Conservation (phyloP, 37 sponge, comb jelly and placozoan genomes). For the Dysidea cf. avara region DNA sequence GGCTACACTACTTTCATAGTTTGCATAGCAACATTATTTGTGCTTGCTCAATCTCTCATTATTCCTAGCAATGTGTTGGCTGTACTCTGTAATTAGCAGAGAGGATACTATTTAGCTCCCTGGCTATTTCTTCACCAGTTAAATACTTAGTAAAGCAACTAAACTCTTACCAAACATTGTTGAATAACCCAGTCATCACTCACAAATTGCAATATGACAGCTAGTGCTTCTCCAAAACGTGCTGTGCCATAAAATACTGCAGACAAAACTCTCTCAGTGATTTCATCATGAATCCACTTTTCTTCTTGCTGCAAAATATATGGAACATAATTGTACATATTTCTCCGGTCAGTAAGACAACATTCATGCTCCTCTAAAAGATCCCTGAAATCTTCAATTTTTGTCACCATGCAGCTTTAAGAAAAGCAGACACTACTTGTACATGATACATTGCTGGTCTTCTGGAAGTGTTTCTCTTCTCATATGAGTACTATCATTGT, state of each 20-base stretch:
- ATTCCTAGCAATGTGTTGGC: too few relatives aligned
- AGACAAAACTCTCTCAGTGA: slow-evolving; percentile 2
- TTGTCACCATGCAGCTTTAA: slow-evolving; percentile 26
- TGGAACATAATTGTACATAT: slow-evolving; percentile 21
- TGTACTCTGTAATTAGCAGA: too few relatives aligned
- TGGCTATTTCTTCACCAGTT: slow-evolving; percentile 10
- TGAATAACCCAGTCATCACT: slow-evolving; percentile 29
- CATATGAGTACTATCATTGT: slow-evolving; percentile 8
- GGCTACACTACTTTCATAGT: background rate
- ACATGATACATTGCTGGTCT: slow-evolving; percentile 19
- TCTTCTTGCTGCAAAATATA: slow-evolving; percentile 17
- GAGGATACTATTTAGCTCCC: background rate
- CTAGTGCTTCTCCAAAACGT: slow-evolving; percentile 39
- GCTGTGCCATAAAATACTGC: slow-evolving; percentile 43
- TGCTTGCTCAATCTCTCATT: too few relatives aligned
- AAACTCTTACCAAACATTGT: slow-evolving; percentile 15
- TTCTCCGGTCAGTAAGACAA: slow-evolving; percentile 12
- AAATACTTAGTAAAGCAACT: slow-evolving; percentile 31
- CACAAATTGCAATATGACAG: slow-evolving; percentile 28
- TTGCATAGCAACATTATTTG: background rate
- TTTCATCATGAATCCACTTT: slow-evolving; percentile 8
- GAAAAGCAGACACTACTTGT: slow-evolving; percentile 15
- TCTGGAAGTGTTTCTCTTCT: slow-evolving; percentile 24
- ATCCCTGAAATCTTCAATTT: slow-evolving; percentile 18
- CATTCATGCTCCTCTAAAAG: slow-evolving; percentile 36